Conservation (phyloP, 2,888 invertebrate genomes). For the Portevinia maculata region DNA sequence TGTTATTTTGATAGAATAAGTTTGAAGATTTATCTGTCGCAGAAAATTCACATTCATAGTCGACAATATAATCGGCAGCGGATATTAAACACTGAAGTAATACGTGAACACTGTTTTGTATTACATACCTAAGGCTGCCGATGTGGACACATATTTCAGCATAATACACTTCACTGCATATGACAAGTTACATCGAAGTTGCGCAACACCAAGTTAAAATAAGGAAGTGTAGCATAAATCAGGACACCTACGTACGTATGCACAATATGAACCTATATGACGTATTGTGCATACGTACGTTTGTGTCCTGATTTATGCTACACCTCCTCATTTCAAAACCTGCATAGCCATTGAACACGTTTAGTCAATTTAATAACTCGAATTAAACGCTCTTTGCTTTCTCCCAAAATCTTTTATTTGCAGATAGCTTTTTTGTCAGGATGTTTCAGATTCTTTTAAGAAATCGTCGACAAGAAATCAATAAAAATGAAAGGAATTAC, state of each 20-base stretch:
- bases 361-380: slow-evolving; percentile 32
- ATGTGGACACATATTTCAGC: background rate
- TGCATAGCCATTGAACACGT: slow-evolving; percentile 25
- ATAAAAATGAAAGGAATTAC: slow-evolving; percentile 24
- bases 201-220: background rate
- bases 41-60: no score
- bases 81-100: no score
- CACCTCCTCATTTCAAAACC: slow-evolving; percentile 15
- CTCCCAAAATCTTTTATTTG: slow-evolving; percentile 12
- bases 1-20: background rate
- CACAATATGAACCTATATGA: no score
- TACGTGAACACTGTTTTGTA: no score
- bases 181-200: background rate
- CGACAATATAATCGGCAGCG: no score
- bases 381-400: background rate
- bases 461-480: slow-evolving; percentile 19
- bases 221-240: background rate
- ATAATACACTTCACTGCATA: background rate
- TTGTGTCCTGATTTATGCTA: background rate
- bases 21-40: background rate
- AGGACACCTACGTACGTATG: background rate
- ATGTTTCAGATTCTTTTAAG: background rate
- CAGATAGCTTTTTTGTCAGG: no score
- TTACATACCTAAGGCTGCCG: background rate
- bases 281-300: background rate